Base-by-base conservation (phyloP, 2,113 vertebrate species). In the Athene cunicularia region DNA sequence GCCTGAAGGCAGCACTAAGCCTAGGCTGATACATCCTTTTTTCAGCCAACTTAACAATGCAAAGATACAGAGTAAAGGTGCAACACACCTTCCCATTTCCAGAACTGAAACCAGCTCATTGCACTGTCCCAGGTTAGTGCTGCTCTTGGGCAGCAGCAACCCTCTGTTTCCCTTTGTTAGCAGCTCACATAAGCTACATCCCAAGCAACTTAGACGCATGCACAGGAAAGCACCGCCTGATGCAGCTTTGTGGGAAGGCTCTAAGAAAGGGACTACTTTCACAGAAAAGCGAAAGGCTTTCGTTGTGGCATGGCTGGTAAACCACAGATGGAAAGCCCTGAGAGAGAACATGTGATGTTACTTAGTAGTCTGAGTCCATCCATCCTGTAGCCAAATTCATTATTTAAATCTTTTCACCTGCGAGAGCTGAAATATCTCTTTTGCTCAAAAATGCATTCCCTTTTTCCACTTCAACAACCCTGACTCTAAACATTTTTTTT, bases 321-420 rank as follows among this genome's bases (percentile, higher is more conserved):
- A 94, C 96, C 97, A 95, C 96, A 95, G 66, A 16, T 89, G 95
- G 91, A 97, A 97, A 97, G 70, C 67, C 96, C 97, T 89, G 3
- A 84, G 72, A 80, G 87, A 95, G 49, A 96, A 81, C 32, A 32
- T 27, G 9, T 39, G 14, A 64, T 81, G 73, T 72, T 92, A 64
- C 68, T 91, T 86, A 94, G 47, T 52, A 53, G 39, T 73, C 66
- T 71, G 73, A 89, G 91, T 85, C 73, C 39, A 49, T 92, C 56
- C 4, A 2, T 62, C 39, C 52, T 45, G 19, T 72, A 82, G 76
- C 92, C 60, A 89, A 75, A 95, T 80, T 68, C 33, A 64, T 56
- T 72, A 12, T 86, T 88, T 63, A 75, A 88, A 82, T 68, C 23
- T 56, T 76, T 62, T 72, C 49, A 84, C 91, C 86, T 92, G 49